Conservation (phyloP, 2,888 invertebrate species). For the Campopleginae sp. region DNA sequence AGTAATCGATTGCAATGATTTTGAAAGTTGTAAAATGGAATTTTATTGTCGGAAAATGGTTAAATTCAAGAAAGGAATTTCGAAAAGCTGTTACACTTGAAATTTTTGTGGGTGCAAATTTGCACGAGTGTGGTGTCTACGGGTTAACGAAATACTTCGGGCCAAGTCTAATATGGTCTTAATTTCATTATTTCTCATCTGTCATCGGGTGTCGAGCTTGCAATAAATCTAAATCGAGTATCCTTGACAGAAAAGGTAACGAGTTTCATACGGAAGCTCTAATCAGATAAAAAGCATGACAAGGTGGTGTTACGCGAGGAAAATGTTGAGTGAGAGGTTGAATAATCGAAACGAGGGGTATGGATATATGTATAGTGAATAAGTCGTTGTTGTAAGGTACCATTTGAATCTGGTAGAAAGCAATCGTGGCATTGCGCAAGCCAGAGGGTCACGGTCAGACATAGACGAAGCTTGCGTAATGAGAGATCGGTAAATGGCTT, state of each 20-base stretch:
- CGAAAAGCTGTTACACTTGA: too few relatives aligned
- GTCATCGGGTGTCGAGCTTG: neutral
- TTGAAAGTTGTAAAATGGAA: too few relatives aligned
- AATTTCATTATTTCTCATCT: neutral
- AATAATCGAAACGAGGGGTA: constrained; percentile 40
- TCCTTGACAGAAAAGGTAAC: constrained; percentile 12
- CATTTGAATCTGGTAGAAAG: constrained; percentile 50
- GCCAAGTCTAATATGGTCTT: neutral
- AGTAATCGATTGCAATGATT: too few relatives aligned
- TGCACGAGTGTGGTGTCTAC: too few relatives aligned
- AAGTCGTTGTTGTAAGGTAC: constrained; percentile 39
- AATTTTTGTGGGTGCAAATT: too few relatives aligned
- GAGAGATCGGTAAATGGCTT: constrained; percentile 72
- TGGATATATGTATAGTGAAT: constrained; percentile 36
- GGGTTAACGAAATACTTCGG: neutral
- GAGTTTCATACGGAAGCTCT: constrained; percentile 11
- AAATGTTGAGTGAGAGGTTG: constrained; percentile 9
- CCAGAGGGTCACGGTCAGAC: constrained; percentile 72
- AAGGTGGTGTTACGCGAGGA: constrained; percentile 25
- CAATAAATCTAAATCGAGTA: neutral
- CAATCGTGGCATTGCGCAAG: constrained; percentile 40
- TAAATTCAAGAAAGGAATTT: too few relatives aligned
- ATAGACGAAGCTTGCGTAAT: constrained; percentile 61
- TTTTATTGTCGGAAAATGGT: too few relatives aligned
- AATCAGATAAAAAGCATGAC: constrained; percentile 21